Evolutionary conservation across 2,113 vertebrate species (phyloP), one percentile per base, ranked within the genome.

Genomic region (Tragelaphus strepsiceros): DNA sequence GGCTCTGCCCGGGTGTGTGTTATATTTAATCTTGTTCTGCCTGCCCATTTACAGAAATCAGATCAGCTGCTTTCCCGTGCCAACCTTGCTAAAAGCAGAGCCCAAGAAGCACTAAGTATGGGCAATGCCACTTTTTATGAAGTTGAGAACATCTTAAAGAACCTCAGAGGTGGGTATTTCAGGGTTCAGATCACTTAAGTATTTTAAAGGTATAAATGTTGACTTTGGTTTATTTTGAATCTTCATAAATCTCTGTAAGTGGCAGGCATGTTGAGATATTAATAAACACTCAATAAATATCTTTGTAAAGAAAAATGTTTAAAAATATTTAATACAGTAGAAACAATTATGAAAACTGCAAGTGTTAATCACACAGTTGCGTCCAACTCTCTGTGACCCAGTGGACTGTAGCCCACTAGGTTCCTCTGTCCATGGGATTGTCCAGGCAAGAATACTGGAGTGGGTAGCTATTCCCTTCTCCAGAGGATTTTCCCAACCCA

Each of bases 61-160:
- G 98, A 98, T 0, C 88, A 98, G 92, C 98, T 99, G 92, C 94
- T 99, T 92, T 99, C 99, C 97, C 99, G 99, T 96, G 99, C 99
- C 94, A 99, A 98, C 62, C 97, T 98, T 0, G 99, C 99, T 90
- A 99, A 99, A 91, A 98, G 95, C 35, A 96, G 98, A 89, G 99
- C 99, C 0, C 98, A 99, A n/a, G 98, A 97, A 62, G 99, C 99
- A 0, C 39, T 99, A 77, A 98, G 92, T 0, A 97, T 98, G 94
- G 99, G 99, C 98, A 99, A 98, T 9, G 89, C 96, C 96, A 99
- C 99, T 89, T 99, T 99, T 85, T 98, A 99, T 0, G 99, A 99
- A 89, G 98, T 99, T 95, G 99, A 99, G 8, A 98, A 98, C 61
- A 99, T 99, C 83, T 98, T 99, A n/a, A 98, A 98, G 80, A 99